Evolutionary conservation across 1,140 invertebrate species (phyloP).

Genomic region (Neocloeon triangulifer): DNA sequence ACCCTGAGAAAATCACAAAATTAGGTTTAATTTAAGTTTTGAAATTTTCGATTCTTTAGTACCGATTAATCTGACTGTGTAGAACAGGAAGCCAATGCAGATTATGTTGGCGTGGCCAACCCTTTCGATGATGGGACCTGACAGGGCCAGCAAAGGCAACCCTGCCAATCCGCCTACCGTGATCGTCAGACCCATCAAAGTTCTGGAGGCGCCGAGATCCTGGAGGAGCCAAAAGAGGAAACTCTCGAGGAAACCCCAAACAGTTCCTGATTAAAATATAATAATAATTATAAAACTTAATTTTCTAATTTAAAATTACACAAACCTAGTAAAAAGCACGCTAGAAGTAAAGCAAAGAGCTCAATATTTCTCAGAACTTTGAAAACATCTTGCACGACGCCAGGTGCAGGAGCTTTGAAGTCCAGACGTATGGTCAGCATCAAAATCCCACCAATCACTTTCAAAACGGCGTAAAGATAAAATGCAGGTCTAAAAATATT

Average conservation of each 20-base stretch:
- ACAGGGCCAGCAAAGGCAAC: slow-evolving; percentile 49
- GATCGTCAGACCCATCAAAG: slow-evolving; percentile 63
- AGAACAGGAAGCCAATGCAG: slow-evolving; percentile 54
- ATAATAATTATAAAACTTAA: slow-evolving; percentile 1
- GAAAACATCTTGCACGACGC: slow-evolving; percentile 45
- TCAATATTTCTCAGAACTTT: slow-evolving; percentile 45
- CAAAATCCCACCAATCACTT: slow-evolving; percentile 35
- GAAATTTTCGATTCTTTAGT: slow-evolving; percentile 8
- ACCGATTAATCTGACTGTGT: slow-evolving; percentile 49
- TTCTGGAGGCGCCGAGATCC: slow-evolving; percentile 51
- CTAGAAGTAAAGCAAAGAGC: slow-evolving; percentile 43
- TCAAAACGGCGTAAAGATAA: slow-evolving; percentile 49
- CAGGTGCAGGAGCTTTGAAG: slow-evolving; percentile 48
- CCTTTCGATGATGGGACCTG: slow-evolving; percentile 51
- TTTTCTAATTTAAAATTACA: slow-evolving; percentile 6
- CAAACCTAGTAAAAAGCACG: slow-evolving; percentile 48
- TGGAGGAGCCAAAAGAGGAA: slow-evolving; percentile 72
- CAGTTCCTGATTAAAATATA: slow-evolving; percentile 30
- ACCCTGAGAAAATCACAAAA: slow-evolving; percentile 25
- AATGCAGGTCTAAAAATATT: slow-evolving; percentile 44
- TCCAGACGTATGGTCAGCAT: slow-evolving; percentile 53
- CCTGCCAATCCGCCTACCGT: slow-evolving; percentile 56
- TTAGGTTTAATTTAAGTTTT: not conserved
- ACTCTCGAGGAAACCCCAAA: slow-evolving; percentile 66
- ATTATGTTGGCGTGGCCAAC: slow-evolving; percentile 65